A percentile compares a stretch with the other conserved stretches of the same genome.
phyloP scores from a whole-genome alignment of 2,888 invertebrate species.

The Cataglyphis rosenhaueri region DNA sequence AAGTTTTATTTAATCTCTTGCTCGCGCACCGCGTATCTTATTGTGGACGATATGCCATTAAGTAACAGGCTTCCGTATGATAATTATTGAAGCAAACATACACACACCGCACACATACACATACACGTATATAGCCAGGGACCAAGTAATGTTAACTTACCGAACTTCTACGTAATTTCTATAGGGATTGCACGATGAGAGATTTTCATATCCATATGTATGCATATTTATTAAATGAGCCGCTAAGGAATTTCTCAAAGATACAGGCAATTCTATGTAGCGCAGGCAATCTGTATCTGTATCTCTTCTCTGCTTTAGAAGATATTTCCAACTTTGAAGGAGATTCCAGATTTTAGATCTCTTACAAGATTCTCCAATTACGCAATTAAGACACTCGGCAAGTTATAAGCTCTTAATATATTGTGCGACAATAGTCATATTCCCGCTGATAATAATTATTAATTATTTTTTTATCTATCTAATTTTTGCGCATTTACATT shows the following conservation, averaged over 20 bases:
- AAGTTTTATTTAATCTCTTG: slow-evolving; percentile 39
- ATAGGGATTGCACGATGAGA: slow-evolving; percentile 31
- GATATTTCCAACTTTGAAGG: slow-evolving; percentile 35
- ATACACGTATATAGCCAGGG: slow-evolving; percentile 15
- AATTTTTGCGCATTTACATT: slow-evolving; percentile 17
- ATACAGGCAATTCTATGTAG: background rate
- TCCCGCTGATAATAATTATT: slow-evolving; percentile 54
- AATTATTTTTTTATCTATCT: slow-evolving; percentile 41
- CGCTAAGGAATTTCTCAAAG: slow-evolving; percentile 30
- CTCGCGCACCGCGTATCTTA: slow-evolving; percentile 25
- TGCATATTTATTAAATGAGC: slow-evolving; percentile 36
- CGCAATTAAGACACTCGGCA: slow-evolving; percentile 15
- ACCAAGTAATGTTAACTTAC: slow-evolving; percentile 36
- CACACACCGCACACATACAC: background rate
- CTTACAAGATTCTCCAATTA: slow-evolving; percentile 48
- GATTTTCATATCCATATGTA: slow-evolving; percentile 3
- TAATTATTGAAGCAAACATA: slow-evolving; percentile 42
- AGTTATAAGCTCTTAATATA: slow-evolving; percentile 15
- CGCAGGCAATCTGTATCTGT: background rate
- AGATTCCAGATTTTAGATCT: slow-evolving; percentile 28
- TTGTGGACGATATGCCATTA: slow-evolving; percentile 21
- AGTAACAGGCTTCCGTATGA: slow-evolving; percentile 41
- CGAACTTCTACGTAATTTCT: slow-evolving; percentile 41
- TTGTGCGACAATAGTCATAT: slow-evolving; percentile 50
- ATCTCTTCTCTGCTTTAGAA: slow-evolving; percentile 5